Conservation (phyloP, 2,797 vertebrate species). For the Mastacembelus armatus region DNA sequence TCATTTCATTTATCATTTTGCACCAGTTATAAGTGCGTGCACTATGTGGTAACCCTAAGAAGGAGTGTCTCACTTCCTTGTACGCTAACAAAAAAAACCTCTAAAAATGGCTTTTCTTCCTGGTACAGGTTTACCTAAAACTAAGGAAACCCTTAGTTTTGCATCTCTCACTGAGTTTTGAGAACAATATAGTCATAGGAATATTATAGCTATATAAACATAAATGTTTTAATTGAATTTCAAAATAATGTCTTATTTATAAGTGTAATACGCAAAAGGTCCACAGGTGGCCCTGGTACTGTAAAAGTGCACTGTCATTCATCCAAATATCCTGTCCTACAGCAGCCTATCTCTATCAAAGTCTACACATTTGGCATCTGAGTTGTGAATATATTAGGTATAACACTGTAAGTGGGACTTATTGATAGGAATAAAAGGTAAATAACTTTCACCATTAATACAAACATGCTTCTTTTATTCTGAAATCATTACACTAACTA, state of each 20-base stretch:
- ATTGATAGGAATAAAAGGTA: too few species aligned
- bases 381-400: not conserved
- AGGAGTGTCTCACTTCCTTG: slow-evolving; percentile 11
- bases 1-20: too few species aligned
- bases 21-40: too few species aligned
- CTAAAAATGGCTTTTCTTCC: too few species aligned
- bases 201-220: not conserved
- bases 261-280: not conserved
- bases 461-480: too few species aligned
- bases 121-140: not conserved
- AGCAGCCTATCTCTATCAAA: not conserved
- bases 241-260: not conserved
- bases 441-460: too few species aligned
- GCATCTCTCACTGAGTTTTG: not conserved
- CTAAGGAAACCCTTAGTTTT: not conserved
- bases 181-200: not conserved
- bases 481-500: too few species aligned
- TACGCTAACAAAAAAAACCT: too few species aligned
- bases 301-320: slow-evolving; percentile 72
- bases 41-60: too few species aligned
- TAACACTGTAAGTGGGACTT: not conserved
- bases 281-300: not conserved
- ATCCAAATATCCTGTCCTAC: slow-evolving; percentile 40
- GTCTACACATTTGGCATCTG: not conserved
- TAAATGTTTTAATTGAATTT: not conserved